Conservation (phyloP, 2,113 vertebrate genomes). For the Xiphias gladius region DNA sequence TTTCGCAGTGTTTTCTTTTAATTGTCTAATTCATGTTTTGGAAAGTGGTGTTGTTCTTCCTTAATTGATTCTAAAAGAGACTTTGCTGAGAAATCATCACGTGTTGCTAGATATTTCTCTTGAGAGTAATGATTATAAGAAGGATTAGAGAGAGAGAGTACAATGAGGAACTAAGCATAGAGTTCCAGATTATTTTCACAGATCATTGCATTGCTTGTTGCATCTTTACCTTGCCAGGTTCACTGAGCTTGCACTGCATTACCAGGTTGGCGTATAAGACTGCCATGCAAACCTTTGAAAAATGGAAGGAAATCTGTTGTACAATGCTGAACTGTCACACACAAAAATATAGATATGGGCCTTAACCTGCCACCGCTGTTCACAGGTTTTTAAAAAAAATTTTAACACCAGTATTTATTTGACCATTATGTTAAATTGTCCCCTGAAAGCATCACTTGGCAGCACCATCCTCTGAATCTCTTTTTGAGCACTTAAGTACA, state of each 20-base stretch:
- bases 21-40: background rate
- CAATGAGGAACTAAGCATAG: conserved; percentile 29
- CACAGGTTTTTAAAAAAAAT: conserved; percentile 80
- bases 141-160: conserved; percentile 31
- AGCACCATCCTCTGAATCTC: conserved; percentile 79
- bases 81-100: conserved; percentile 28
- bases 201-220: conserved; percentile 13
- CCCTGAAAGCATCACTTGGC: conserved; percentile 84
- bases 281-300: conserved; percentile 46
- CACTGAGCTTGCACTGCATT: conserved; percentile 30
- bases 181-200: conserved; percentile 34
- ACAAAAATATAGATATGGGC: conserved; percentile 77
- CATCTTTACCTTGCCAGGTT: conserved; percentile 22
- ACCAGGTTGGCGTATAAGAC: conserved; percentile 50
- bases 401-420: conserved; percentile 85
- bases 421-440: conserved; percentile 86
- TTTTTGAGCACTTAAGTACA: conserved; percentile 82
- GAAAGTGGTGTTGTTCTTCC: background rate
- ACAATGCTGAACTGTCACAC: conserved; percentile 70
- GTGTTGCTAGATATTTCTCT: background rate
- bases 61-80: background rate
- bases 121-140: conserved; percentile 30
- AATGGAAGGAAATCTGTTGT: conserved; percentile 69
- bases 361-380: conserved; percentile 66
- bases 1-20: background rate